Conservation (phyloP, 2,113 vertebrate species). For the Pedionomus torquatus region DNA sequence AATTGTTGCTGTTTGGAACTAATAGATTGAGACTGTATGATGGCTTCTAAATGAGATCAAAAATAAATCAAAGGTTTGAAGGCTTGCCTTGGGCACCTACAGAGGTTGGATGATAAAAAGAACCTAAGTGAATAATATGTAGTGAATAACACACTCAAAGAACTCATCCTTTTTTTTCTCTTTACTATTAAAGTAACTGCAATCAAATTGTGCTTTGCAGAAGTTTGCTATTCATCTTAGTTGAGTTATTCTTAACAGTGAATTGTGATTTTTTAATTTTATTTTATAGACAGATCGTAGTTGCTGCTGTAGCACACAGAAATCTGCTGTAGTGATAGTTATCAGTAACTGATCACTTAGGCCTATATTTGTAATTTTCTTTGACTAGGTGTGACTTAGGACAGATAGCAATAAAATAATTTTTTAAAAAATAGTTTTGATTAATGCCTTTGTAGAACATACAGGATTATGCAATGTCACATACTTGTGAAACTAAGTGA, state of each 20-base stretch:
- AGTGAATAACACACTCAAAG: neutral
- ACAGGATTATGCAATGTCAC: neutral
- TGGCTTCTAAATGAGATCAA: constrained; percentile 5
- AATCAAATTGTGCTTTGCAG: neutral
- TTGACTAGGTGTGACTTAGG: neutral
- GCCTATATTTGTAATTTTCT: neutral
- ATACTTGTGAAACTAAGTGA: neutral
- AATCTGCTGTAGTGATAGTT: neutral
- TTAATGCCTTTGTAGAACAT: neutral
- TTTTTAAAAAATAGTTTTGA: neutral
- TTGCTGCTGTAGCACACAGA: neutral
- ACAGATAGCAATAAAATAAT: neutral
- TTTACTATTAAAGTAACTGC: neutral
- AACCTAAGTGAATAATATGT: neutral
- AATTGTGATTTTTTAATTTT: neutral
- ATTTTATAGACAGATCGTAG: neutral
- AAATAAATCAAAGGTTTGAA: constrained; percentile 12
- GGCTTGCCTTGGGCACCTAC: neutral
- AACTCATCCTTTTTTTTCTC: neutral
- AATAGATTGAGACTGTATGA: neutral
- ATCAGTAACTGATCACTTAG: neutral
- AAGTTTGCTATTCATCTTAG: neutral
- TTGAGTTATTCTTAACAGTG: neutral
- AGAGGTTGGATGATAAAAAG: neutral
- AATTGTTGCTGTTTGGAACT: neutral